A percentile compares a stretch with the other conserved stretches of the same genome.
Conservation (phyloP, 1,140 invertebrate genomes). For the Globodera rostochiensis region DNA sequence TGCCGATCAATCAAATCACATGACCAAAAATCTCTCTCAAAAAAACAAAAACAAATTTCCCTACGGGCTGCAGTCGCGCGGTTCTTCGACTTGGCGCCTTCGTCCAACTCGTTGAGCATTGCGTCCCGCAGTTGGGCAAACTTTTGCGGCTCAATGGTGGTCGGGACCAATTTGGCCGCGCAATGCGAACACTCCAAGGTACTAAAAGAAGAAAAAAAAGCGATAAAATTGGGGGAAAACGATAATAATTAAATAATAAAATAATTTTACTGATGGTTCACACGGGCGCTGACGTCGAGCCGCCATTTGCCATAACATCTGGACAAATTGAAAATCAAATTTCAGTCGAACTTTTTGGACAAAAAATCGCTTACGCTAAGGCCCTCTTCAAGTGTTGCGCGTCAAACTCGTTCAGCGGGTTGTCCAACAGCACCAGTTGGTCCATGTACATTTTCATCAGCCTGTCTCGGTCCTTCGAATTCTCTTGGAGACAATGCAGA, state of each 20-base stretch:
- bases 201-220: neutral
- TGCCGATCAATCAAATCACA: no score
- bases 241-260: no score
- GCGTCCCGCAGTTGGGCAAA: neutral
- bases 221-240: neutral
- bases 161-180: neutral
- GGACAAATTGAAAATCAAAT: neutral
- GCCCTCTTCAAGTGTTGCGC: neutral
- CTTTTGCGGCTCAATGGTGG: neutral
- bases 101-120: neutral
- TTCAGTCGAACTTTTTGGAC: neutral
- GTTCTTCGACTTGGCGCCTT: neutral
- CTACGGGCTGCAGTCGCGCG: neutral
- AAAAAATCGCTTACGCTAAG: neutral
- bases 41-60: neutral
- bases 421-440: conserved; percentile 9
- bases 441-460: conserved; percentile 20
- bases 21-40: no score
- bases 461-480: neutral
- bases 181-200: neutral
- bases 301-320: neutral
- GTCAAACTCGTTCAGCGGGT: conserved; percentile 10
- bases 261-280: neutral
- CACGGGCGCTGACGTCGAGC: neutral
- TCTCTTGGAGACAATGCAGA: neutral